phyloP scores from a whole-genome alignment of 1,140 invertebrate genomes.

The Steinernema feltiae region DNA sequence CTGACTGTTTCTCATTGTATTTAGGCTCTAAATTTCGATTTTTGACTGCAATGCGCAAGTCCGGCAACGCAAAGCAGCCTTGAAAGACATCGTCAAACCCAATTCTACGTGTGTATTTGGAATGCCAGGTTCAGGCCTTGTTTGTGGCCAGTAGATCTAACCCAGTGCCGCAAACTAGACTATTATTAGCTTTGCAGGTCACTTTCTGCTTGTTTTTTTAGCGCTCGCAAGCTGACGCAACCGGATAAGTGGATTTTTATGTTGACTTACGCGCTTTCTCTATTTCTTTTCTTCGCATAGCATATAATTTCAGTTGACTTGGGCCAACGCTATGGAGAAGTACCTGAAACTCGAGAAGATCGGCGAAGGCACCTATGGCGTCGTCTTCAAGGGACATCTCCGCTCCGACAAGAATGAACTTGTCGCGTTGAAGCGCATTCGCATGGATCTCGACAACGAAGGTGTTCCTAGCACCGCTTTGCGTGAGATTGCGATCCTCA shows the following conservation, averaged over 20 bases:
- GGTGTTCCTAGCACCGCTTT: slow-evolving; percentile 89
- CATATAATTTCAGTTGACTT: neutral
- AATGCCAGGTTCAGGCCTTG: no score
- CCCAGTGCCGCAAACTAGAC: no score
- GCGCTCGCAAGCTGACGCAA: no score
- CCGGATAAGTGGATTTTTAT: neutral
- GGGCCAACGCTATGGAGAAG: slow-evolving; percentile 64
- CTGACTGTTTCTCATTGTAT: neutral
- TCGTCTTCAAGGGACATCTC: slow-evolving; percentile 78
- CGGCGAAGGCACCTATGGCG: slow-evolving; percentile 82
- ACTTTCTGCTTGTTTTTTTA: no score
- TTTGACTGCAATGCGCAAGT: no score
- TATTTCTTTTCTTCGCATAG: neutral
- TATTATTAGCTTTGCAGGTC: no score
- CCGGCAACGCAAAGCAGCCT: no score
- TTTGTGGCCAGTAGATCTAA: no score
- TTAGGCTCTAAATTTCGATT: neutral
- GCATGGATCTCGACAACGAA: slow-evolving; percentile 73
- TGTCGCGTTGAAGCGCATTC: slow-evolving; percentile 90
- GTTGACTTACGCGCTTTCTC: neutral
- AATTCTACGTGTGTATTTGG: no score
- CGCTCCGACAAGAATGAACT: slow-evolving; percentile 78
- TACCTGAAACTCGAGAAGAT: slow-evolving; percentile 89
- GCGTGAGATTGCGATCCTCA: slow-evolving; percentile 83
- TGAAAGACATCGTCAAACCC: no score